These are phyloP conservation scores for Anticlea derivata DNA, from an alignment of 2,888 invertebrate genomes.

Conservation along the genomic window DNA sequence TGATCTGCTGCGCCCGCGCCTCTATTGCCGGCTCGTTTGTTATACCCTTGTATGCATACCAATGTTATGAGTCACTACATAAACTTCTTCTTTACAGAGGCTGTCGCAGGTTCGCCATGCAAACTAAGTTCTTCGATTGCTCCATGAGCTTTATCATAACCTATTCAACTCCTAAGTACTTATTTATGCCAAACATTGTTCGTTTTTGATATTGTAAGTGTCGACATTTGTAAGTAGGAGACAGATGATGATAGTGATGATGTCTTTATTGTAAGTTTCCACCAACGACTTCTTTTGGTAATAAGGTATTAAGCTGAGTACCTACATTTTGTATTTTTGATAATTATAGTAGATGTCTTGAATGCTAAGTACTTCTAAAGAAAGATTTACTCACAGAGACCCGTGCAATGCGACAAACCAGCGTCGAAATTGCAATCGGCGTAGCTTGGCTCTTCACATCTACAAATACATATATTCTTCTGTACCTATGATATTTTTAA, in stretches of 20 bases:
- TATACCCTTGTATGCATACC: conserved; percentile 38
- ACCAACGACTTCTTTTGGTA: too few species aligned
- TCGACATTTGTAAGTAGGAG: too few species aligned
- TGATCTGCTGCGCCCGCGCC: conserved; percentile 51
- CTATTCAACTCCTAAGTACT: neutral
- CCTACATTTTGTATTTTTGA: neutral
- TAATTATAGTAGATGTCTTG: neutral
- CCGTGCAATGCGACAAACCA: neutral
- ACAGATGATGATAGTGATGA: too few species aligned
- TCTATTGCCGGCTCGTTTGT: conserved; percentile 55
- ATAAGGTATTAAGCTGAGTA: too few species aligned
- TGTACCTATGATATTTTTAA: too few species aligned
- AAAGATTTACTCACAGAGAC: neutral
- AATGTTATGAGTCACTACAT: conserved; percentile 45
- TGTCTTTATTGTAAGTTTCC: too few species aligned
- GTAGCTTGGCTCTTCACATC: neutral
- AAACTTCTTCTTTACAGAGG: neutral
- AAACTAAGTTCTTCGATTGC: neutral
- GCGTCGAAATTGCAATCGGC: neutral
- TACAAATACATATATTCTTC: neutral
- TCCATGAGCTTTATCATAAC: neutral
- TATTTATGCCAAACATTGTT: neutral
- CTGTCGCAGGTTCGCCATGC: neutral
- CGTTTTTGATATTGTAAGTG: too few species aligned
- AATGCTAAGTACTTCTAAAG: neutral